These are phyloP conservation scores for Plagodis pulveraria DNA, from an alignment of 2,888 invertebrate genomes.

Conservation along the genomic window DNA sequence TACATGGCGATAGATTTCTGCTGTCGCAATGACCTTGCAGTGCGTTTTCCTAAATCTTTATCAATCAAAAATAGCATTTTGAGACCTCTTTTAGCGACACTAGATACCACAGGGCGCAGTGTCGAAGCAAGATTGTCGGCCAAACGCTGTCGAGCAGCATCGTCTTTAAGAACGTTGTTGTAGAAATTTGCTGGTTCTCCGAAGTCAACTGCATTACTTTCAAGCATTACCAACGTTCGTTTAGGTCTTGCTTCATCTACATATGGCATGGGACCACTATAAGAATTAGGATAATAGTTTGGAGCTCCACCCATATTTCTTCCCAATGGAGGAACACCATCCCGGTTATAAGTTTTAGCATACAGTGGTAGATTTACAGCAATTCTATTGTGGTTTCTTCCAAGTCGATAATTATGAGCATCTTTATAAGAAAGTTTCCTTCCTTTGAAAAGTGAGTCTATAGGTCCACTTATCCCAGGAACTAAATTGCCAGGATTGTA, in stretches of 20 bases:
- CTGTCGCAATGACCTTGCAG: conserved; percentile 59
- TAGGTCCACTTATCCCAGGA: conserved; percentile 78
- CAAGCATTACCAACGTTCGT: conserved; percentile 37
- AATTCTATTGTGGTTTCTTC: conserved; percentile 50
- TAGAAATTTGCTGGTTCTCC: conserved; percentile 90
- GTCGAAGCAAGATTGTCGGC: conserved; percentile 24
- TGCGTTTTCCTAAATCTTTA: conserved; percentile 87
- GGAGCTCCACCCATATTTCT: conserved; percentile 46
- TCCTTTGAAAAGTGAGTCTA: conserved; percentile 81
- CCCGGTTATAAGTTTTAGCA: conserved; percentile 46
- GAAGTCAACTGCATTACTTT: conserved; percentile 46
- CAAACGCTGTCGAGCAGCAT: conserved; percentile 36
- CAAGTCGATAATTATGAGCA: conserved; percentile 72
- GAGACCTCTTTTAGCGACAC: conserved; percentile 87
- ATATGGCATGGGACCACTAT: conserved; percentile 50
- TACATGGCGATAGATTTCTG: conserved; percentile 18
- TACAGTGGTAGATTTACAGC: conserved; percentile 46
- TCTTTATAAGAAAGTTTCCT: conserved; percentile 80
- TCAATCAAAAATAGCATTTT: conserved; percentile 91
- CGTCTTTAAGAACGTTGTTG: conserved; percentile 86
- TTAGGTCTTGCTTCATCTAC: conserved; percentile 42
- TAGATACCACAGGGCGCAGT: conserved; percentile 26
- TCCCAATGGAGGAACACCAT: conserved; percentile 44
- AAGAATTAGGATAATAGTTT: conserved; percentile 54
- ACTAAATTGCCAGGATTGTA: conserved; percentile 65